Conservation (phyloP, 30 jellyfish, hydroid and myxozoan species). For the Aurelia aurita complex sp. Pacific region DNA sequence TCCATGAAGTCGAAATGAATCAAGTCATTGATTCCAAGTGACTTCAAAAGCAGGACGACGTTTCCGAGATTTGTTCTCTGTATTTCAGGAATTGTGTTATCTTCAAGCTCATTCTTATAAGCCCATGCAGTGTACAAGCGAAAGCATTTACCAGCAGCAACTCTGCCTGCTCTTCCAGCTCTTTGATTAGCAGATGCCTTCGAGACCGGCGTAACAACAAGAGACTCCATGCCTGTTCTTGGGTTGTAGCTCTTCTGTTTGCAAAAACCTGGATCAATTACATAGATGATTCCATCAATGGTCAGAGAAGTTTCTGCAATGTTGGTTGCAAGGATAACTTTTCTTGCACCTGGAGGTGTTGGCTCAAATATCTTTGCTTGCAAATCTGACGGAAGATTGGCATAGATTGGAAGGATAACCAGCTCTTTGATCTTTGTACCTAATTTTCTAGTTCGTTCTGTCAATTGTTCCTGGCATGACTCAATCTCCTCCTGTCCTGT, state of each 20-base stretch:
- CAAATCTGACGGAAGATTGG: constrained; percentile 98
- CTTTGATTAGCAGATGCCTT: constrained; percentile 99
- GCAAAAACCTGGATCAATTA: constrained; percentile 78
- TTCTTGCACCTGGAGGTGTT: constrained; percentile 99
- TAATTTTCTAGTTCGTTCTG: constrained; percentile 87
- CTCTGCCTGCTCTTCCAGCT: constrained; percentile 99
- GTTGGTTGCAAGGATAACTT: constrained; percentile 96
- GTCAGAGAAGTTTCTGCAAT: too few relatives aligned
- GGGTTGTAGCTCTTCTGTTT: constrained; percentile 99
- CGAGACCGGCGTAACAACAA: constrained; percentile 97
- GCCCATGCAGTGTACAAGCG: constrained; percentile 99
- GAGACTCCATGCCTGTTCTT: constrained; percentile 99
- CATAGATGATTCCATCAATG: too few relatives aligned
- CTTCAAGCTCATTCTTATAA: constrained; percentile 97
- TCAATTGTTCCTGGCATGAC: constrained; percentile 91
- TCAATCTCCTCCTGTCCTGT: constrained; percentile 99
- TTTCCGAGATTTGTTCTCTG: constrained; percentile 99
- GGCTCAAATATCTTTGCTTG: constrained; percentile 99
- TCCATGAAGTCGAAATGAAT: constrained; percentile 99
- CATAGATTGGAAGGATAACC: constrained; percentile 92
- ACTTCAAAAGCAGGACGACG: constrained; percentile 93
- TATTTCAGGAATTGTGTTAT: constrained; percentile 98
- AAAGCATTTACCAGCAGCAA: constrained; percentile 99
- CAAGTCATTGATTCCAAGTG: constrained; percentile 97
- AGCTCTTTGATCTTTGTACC: constrained; percentile 95